Conservation (phyloP, 2,888 invertebrate species). For the Calameuta idolon region DNA sequence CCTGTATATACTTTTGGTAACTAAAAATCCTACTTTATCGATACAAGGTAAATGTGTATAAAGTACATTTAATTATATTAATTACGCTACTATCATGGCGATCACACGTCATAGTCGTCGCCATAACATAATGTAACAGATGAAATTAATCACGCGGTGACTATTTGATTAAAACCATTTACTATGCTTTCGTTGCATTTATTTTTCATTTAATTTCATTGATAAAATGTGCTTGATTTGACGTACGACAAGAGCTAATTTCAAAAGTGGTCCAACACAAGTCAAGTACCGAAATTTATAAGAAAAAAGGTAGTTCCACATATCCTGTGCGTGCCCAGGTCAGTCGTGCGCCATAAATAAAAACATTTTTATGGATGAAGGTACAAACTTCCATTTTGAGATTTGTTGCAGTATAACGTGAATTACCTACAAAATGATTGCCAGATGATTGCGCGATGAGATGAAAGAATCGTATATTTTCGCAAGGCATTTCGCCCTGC, state of each 20-base stretch:
- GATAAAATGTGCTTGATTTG: neutral
- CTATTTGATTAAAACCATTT: neutral
- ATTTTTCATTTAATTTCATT: neutral
- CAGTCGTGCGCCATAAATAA: neutral
- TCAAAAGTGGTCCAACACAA: neutral
- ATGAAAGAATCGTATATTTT: neutral
- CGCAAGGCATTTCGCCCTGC: neutral
- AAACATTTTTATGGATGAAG: neutral
- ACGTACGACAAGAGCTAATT: neutral
- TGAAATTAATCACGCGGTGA: neutral
- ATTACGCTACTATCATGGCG: neutral
- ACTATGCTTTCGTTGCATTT: neutral
- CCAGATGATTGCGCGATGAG: neutral
- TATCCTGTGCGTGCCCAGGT: neutral
- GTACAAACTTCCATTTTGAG: neutral
- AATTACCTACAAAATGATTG: neutral
- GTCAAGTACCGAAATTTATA: neutral
- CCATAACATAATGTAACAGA: neutral
- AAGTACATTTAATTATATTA: neutral
- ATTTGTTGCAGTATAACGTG: neutral
- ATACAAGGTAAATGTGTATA: neutral
- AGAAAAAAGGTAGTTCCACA: neutral
- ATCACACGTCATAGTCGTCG: neutral
- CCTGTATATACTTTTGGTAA: neutral
- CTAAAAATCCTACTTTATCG: neutral